Evolutionary conservation across 1,140 invertebrate genomes (phyloP).

Genomic region (Bombus sibiricus): DNA sequence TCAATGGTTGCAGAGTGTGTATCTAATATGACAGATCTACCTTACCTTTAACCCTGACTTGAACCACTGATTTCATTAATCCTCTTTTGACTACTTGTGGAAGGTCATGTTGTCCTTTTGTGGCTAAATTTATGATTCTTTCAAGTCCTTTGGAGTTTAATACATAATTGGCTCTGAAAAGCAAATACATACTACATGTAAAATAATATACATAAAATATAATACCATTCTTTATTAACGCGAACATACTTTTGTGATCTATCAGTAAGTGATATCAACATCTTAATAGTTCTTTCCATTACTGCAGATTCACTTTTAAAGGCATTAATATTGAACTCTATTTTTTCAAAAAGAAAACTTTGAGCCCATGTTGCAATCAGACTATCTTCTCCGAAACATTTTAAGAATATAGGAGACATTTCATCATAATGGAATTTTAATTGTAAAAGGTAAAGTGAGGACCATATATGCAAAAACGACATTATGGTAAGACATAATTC

Average conservation of each 20-base stretch:
- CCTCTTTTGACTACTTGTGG: slow-evolving; percentile 82
- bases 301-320: slow-evolving; percentile 85
- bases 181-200: not conserved
- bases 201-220: not conserved
- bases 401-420: slow-evolving; percentile 83
- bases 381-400: slow-evolving; percentile 86
- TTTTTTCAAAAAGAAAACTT: slow-evolving; percentile 86
- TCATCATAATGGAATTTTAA: slow-evolving; percentile 87
- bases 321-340: slow-evolving; percentile 84
- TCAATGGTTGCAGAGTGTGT: slow-evolving; percentile 85
- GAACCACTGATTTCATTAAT: slow-evolving; percentile 83
- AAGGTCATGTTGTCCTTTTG: slow-evolving; percentile 80
- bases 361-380: slow-evolving; percentile 85
- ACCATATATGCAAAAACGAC: slow-evolving; percentile 92
- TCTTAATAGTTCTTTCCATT: slow-evolving; percentile 84
- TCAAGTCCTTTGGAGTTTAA: slow-evolving; percentile 75
- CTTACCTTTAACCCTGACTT: slow-evolving; percentile 79
- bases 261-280: slow-evolving; percentile 85
- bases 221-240: not conserved
- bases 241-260: slow-evolving; percentile 83
- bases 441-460: slow-evolving; percentile 89
- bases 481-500: slow-evolving; percentile 90
- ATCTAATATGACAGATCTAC: slow-evolving; percentile 80
- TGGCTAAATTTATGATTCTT: slow-evolving; percentile 78
- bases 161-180: slow-evolving; percentile 68